A percentile compares a stretch with the other conserved stretches of the same genome.
Evolutionary conservation across 1,140 invertebrate species (phyloP).

Genomic region (Procambarus clarkii): DNA sequence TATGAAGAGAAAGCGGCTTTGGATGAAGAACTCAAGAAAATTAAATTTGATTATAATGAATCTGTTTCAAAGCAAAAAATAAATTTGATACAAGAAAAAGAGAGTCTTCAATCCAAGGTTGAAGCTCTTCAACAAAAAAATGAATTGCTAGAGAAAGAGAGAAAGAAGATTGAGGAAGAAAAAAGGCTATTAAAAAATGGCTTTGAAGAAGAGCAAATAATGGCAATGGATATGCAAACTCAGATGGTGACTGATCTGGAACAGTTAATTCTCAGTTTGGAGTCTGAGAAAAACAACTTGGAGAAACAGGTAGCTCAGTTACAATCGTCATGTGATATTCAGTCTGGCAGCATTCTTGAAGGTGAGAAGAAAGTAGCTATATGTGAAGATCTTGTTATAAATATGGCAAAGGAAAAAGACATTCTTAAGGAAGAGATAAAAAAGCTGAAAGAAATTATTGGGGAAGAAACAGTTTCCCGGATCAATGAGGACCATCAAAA

Average conservation of each 20-base stretch:
- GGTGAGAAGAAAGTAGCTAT: constrained; percentile 43
- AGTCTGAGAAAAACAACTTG: constrained; percentile 59
- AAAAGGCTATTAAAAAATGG: constrained; percentile 70
- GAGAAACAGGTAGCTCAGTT: constrained; percentile 45
- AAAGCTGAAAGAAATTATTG: constrained; percentile 51
- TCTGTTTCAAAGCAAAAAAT: not conserved
- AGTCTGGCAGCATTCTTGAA: constrained; percentile 25
- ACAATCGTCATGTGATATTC: constrained; percentile 33
- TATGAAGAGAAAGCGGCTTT: constrained; percentile 73
- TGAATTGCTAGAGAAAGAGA: constrained; percentile 47
- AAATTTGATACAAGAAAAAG: constrained; percentile 32
- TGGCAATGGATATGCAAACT: constrained; percentile 67
- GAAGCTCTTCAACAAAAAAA: constrained; percentile 36
- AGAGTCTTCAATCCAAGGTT: constrained; percentile 30
- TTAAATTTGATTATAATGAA: constrained; percentile 62
- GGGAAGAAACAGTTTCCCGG: constrained; percentile 45
- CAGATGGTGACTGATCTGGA: constrained; percentile 71
- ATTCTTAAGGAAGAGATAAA: constrained; percentile 46
- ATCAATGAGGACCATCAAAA: constrained; percentile 19
- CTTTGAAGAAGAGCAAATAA: constrained; percentile 67
- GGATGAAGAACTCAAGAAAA: constrained; percentile 72
- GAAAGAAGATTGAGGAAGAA: constrained; percentile 66
- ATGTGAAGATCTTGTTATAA: constrained; percentile 38
- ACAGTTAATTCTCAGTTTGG: constrained; percentile 66
- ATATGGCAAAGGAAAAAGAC: constrained; percentile 39